Evolutionary conservation across 2,797 vertebrate genomes (phyloP).

Genomic region (Micropoecilia bifurca): DNA sequence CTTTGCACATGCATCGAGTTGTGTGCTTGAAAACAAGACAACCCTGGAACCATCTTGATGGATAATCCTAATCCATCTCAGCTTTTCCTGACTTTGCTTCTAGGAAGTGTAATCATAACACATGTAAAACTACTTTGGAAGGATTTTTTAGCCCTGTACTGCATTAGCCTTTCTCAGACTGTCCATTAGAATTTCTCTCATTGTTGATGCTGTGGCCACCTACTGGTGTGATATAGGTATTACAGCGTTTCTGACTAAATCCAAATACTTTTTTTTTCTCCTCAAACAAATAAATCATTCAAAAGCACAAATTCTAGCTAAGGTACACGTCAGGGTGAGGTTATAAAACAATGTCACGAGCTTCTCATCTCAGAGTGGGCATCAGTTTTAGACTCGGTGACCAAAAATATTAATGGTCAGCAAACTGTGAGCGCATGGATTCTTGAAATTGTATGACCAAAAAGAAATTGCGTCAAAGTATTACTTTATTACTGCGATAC

Average conservation of each 20-base stretch:
- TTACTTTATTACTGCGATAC: background rate
- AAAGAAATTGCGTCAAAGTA: background rate
- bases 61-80: background rate
- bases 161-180: background rate
- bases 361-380: background rate
- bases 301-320: background rate
- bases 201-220: background rate
- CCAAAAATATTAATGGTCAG: background rate
- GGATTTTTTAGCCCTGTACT: background rate
- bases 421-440: background rate
- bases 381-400: background rate
- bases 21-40: background rate
- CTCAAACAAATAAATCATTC: background rate
- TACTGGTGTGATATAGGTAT: background rate
- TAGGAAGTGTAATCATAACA: background rate
- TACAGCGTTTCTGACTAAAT: background rate
- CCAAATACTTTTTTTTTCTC: background rate
- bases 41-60: background rate
- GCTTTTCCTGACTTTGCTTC: background rate
- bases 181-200: background rate
- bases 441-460: background rate
- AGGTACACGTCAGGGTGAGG: background rate
- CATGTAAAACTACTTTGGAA: background rate
- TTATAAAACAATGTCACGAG: background rate
- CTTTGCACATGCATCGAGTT: background rate